Conservation (phyloP, 2,888 invertebrate genomes). For the Mantis religiosa region DNA sequence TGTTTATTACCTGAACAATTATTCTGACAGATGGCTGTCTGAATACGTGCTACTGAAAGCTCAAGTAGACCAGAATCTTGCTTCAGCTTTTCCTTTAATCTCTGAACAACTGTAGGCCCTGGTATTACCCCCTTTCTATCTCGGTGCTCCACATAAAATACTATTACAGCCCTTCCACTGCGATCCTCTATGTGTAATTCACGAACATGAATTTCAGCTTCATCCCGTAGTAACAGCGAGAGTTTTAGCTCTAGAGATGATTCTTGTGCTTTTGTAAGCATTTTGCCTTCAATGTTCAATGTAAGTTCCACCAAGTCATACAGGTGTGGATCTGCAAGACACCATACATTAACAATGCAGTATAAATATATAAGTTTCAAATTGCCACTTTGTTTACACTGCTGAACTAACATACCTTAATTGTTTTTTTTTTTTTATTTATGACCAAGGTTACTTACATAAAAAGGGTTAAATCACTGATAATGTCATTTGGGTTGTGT, state of each 20-base stretch:
- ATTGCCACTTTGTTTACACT: no score
- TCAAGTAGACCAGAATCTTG: slow-evolving; percentile 68
- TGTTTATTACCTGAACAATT: slow-evolving; percentile 67
- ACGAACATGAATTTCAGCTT: slow-evolving; percentile 57
- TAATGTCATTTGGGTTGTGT: no score
- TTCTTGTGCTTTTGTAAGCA: slow-evolving; percentile 65
- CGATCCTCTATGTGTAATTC: slow-evolving; percentile 54
- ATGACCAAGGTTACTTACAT: no score
- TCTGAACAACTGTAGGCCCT: slow-evolving; percentile 62
- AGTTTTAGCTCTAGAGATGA: slow-evolving; percentile 76
- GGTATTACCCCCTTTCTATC: slow-evolving; percentile 48
- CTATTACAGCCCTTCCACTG: slow-evolving; percentile 58
- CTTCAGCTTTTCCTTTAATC: slow-evolving; percentile 63
- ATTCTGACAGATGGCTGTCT: slow-evolving; percentile 86
- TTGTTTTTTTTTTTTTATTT: no score
- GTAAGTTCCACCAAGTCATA: slow-evolving; percentile 77
- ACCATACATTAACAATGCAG: neutral
- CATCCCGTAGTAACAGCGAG: slow-evolving; percentile 71
- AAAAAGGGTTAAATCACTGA: no score
- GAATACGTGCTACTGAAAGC: slow-evolving; percentile 70
- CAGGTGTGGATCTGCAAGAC: slow-evolving; percentile 59
- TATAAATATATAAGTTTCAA: no score
- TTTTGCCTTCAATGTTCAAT: slow-evolving; percentile 67
- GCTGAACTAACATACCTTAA: no score
- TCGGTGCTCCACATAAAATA: slow-evolving; percentile 64